These are phyloP conservation scores for Teleiodes luculella DNA, from an alignment of 2,888 invertebrate genomes.

Conservation along the genomic window DNA sequence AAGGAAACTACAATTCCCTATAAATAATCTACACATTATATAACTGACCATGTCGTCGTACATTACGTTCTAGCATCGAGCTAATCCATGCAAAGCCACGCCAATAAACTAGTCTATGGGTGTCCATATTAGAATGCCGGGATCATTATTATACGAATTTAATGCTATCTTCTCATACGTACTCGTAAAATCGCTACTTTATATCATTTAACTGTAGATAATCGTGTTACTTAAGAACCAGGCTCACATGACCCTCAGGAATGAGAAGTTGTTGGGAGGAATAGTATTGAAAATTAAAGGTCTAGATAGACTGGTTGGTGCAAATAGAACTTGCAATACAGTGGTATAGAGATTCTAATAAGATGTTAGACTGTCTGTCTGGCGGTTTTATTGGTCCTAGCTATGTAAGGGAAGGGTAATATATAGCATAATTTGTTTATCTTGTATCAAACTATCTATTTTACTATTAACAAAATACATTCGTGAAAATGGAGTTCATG, in stretches of 20 bases:
- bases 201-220: slow-evolving; percentile 36
- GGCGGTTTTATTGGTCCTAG: slow-evolving; percentile 14
- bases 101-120: slow-evolving; percentile 23
- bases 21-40: no score
- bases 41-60: no score
- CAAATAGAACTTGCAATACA: slow-evolving; percentile 22
- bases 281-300: slow-evolving; percentile 9
- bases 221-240: slow-evolving; percentile 37
- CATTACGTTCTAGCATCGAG: not conserved
- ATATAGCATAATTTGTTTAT: no score
- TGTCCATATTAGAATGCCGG: slow-evolving; percentile 26
- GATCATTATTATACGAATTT: slow-evolving; percentile 44
- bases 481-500: no score
- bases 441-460: no score
- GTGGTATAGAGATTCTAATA: slow-evolving; percentile 24
- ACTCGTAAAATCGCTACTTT: slow-evolving; percentile 41
- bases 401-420: not conserved
- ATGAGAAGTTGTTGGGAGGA: slow-evolving; percentile 15
- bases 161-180: slow-evolving; percentile 33
- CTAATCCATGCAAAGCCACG: slow-evolving; percentile 24
- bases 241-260: slow-evolving; percentile 22
- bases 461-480: no score
- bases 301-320: slow-evolving; percentile 20
- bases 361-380: slow-evolving; percentile 16
- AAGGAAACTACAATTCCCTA: no score